Conservation (phyloP, 2,797 vertebrate species). For the Pantherophis vulpinus region DNA sequence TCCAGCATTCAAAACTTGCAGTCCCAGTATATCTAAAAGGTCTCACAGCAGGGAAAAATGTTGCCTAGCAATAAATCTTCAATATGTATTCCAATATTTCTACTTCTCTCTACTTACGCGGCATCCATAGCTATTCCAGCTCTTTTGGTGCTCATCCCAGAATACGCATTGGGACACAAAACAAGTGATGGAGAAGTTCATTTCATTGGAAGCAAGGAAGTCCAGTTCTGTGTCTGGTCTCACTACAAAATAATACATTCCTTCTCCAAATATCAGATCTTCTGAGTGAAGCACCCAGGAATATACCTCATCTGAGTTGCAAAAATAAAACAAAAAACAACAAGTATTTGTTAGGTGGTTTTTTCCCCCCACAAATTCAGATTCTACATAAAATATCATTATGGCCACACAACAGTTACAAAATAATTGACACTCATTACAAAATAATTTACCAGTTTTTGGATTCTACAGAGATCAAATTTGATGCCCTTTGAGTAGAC, state of each 20-base stretch:
- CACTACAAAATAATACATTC: constrained; percentile 82
- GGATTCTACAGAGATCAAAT: constrained; percentile 22
- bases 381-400: not conserved
- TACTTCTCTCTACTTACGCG: constrained; percentile 73
- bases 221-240: constrained; percentile 75
- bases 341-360: not conserved
- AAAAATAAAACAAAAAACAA: not conserved
- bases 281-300: constrained; percentile 86
- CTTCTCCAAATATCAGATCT: constrained; percentile 75
- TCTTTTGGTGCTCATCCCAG: constrained; percentile 82
- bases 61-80: not conserved
- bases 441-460: not conserved
- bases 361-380: not conserved
- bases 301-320: constrained; percentile 74
- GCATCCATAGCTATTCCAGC: constrained; percentile 87
- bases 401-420: not conserved
- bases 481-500: not conserved
- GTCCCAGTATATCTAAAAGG: not conserved
- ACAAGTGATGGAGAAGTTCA: constrained; percentile 78
- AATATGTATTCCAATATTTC: not conserved
- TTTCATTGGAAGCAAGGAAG: constrained; percentile 58
- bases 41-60: not conserved
- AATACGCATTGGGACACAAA: constrained; percentile 89
- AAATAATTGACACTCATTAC: not conserved
- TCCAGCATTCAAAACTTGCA: not conserved